phyloP scores from a whole-genome alignment of 2,797 vertebrate genomes.

The Crossoptilon crossoptilon region DNA sequence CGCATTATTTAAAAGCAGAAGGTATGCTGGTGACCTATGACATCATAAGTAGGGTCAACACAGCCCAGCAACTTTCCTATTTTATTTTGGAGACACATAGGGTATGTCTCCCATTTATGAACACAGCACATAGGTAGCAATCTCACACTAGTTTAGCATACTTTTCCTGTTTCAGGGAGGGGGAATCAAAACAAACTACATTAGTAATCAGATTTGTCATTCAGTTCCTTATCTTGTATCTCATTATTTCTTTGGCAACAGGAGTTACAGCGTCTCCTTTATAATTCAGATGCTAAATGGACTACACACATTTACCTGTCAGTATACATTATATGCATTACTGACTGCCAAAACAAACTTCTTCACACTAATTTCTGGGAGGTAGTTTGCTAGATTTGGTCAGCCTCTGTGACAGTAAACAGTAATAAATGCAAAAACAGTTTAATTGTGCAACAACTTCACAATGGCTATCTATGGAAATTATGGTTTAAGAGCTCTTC shows the following conservation, averaged over 20 bases:
- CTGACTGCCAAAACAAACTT: neutral
- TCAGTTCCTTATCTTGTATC: constrained; percentile 37
- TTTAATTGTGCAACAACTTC: neutral
- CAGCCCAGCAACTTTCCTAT: neutral
- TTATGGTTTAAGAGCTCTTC: neutral
- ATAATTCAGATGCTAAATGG: neutral
- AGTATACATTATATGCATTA: neutral
- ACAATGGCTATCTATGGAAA: neutral
- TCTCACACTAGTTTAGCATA: neutral
- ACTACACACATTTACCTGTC: neutral
- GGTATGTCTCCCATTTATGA: neutral
- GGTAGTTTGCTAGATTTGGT: neutral
- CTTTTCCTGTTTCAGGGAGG: neutral
- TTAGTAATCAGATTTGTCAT: neutral
- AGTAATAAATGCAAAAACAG: neutral
- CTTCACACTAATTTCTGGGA: neutral
- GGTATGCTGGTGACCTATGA: neutral
- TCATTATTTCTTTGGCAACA: constrained; percentile 54
- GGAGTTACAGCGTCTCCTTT: constrained; percentile 29
- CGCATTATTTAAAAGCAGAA: neutral
- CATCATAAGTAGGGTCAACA: accelerated
- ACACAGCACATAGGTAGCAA: accelerated
- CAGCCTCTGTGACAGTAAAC: neutral
- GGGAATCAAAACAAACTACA: neutral
- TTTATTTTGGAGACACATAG: accelerated